Base-by-base conservation (phyloP, 2,797 vertebrate genomes). In the Gouania willdenowi region DNA sequence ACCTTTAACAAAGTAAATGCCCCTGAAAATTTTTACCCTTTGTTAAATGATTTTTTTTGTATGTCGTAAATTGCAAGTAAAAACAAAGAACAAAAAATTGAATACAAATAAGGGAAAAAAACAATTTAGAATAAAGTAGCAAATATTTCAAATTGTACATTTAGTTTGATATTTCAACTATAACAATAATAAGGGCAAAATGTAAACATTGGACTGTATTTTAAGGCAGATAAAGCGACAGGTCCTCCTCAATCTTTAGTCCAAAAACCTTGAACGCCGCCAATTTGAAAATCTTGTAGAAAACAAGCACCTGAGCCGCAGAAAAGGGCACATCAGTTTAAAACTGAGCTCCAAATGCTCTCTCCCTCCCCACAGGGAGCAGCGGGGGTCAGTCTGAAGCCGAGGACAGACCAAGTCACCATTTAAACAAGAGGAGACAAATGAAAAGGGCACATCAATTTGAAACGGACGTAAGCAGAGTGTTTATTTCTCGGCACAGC, bases 371-470 rank as follows among this genome's bases (percentile, higher is more conserved):
- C 21, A 48, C 51, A 45, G 64, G 47, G 57, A 75, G 52, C 66
- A 66, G 64, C 64, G 30, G 75, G 77, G 72, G 64, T 60, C 70
- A 63, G 66, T 71, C 63, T 69, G 50, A 39, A 59, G 55, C 14
- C 1, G 51, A 74, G 46, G 26, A 12, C 51, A 65, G 41, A 63
- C 49, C 56, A 53, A 54, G 39, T 56, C 25, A 4, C 19, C 51
- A 50, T 72, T 74, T 56, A 61, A 79, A 77, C 55, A 61, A 72
- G 64, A 51, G 31, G 63, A 70, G 69, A 72, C 59, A 64, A 70
- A 75, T 71, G 66, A 66, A 81, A 80, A 79, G 69, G 66, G 57
- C 69, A 79, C 56, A 70, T 74, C 75, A 72, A 64, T 73, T 72
- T 62, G 20, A 46, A 63, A 36, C 60, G 51, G 51, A 77, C 30